Percentiles rank a stretch among this genome's conserved stretches.
Evolutionary conservation across 64 coral and sea anemone species (phyloP).

Genomic region (Catalaphyllia jardinei): DNA sequence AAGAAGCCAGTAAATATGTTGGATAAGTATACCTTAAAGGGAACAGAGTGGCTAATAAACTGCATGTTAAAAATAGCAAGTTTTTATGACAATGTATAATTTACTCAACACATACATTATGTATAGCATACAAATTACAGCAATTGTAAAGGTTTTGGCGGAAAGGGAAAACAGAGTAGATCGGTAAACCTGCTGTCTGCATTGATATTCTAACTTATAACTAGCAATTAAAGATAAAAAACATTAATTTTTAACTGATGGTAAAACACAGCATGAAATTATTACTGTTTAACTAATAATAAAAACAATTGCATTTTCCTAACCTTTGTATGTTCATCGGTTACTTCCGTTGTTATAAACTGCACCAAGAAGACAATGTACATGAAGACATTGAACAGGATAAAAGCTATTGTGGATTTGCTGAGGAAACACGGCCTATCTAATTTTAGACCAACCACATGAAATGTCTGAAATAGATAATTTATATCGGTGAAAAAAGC

Average conservation of each 20-base stretch:
- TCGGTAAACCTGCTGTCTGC: too few species aligned
- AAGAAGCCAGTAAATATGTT: constrained; percentile 90
- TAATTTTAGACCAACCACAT: constrained; percentile 76
- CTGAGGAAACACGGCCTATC: constrained; percentile 90
- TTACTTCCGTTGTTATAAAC: constrained; percentile 74
- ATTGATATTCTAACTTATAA: too few species aligned
- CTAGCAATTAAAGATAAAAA: too few species aligned
- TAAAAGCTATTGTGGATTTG: constrained; percentile 82
- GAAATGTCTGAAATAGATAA: constrained; percentile 79
- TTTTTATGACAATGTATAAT: background rate
- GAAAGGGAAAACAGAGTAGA: too few species aligned
- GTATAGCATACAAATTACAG: too few species aligned
- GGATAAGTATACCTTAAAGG: constrained; percentile 63
- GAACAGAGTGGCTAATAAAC: background rate
- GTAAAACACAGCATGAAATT: too few species aligned
- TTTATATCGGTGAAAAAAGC: background rate
- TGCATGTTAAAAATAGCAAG: background rate
- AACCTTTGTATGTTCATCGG: constrained; percentile 81
- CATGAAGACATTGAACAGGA: constrained; percentile 82
- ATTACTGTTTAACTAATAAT: background rate
- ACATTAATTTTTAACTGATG: too few species aligned
- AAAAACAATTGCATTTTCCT: background rate
- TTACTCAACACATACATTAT: too few species aligned
- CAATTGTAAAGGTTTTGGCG: too few species aligned
- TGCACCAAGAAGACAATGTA: constrained; percentile 72